These are phyloP conservation scores for Microchirus variegatus DNA, from an alignment of 2,797 vertebrate species.

Conservation along the genomic window DNA sequence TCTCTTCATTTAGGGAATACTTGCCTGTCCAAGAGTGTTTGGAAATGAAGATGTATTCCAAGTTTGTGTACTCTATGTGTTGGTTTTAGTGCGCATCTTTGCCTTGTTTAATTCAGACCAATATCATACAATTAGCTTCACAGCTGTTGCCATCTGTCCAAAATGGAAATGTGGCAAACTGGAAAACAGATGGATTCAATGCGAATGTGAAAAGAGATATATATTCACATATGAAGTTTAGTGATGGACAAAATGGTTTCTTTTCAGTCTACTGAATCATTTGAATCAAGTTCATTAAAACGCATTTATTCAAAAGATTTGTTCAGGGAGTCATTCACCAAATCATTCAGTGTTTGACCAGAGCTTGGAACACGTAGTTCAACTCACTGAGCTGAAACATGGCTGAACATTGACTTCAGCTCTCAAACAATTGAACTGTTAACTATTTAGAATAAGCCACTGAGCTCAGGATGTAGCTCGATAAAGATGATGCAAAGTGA, in stretches of 20 bases:
- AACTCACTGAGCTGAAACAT: background rate
- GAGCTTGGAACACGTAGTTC: background rate
- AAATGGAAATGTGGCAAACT: conserved; percentile 21
- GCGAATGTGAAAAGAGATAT: conserved; percentile 8
- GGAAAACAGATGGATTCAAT: conserved; percentile 16
- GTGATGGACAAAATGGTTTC: no score
- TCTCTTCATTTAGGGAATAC: conserved; percentile 20
- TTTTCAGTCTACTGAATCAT: background rate
- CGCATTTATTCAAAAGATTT: background rate
- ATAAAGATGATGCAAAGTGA: no score
- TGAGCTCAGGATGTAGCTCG: no score
- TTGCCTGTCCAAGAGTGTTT: conserved; percentile 41
- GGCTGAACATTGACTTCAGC: background rate
- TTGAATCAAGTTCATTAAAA: background rate
- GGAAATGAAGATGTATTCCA: conserved; percentile 41
- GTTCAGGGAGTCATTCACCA: background rate
- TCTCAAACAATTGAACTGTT: background rate
- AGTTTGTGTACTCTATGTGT: background rate
- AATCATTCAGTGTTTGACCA: conserved; percentile 1
- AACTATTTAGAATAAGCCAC: no score
- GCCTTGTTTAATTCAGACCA: conserved; percentile 37
- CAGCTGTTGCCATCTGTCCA: conserved; percentile 41
- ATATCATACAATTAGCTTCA: conserved; percentile 37
- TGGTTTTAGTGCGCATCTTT: conserved; percentile 8
- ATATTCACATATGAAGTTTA: conserved; percentile 9